These are phyloP conservation scores for Hyperoodon ampullatus DNA, from an alignment of 2,113 vertebrate genomes.

Conservation along the genomic window DNA sequence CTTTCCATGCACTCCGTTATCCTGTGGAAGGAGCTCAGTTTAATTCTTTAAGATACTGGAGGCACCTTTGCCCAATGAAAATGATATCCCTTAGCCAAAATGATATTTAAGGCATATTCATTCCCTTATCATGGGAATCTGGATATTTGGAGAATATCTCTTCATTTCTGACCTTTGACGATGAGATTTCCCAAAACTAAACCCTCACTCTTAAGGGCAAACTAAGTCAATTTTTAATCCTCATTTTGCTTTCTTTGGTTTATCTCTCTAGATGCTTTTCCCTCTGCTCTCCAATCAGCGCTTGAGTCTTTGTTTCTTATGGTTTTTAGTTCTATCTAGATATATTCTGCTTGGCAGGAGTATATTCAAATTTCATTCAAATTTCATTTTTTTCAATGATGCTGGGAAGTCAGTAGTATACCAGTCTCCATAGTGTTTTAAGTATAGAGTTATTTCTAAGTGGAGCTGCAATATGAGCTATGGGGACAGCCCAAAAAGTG, in stretches of 20 bases:
- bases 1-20: background rate
- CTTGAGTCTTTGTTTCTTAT: background rate
- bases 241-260: background rate
- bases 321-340: background rate
- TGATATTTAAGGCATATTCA: background rate
- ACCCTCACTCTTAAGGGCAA: background rate
- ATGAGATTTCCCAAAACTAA: conserved; percentile 2
- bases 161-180: background rate
- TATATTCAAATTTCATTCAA: background rate
- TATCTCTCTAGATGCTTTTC: background rate
- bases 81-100: background rate
- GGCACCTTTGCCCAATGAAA: background rate
- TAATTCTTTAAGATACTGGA: background rate
- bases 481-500: background rate
- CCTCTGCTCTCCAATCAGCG: background rate
- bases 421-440: background rate
- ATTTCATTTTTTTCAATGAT: background rate
- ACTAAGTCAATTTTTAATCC: background rate
- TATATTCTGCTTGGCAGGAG: background rate
- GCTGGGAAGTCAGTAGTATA: background rate
- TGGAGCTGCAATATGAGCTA: conserved; percentile 30
- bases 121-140: background rate
- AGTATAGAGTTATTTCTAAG: conserved; percentile 43
- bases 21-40: background rate
- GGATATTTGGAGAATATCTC: background rate